Evolutionary conservation across 2,888 invertebrate species (phyloP), one percentile per base, ranked within the genome.

Genomic region (Leucophora obtusa): DNA sequence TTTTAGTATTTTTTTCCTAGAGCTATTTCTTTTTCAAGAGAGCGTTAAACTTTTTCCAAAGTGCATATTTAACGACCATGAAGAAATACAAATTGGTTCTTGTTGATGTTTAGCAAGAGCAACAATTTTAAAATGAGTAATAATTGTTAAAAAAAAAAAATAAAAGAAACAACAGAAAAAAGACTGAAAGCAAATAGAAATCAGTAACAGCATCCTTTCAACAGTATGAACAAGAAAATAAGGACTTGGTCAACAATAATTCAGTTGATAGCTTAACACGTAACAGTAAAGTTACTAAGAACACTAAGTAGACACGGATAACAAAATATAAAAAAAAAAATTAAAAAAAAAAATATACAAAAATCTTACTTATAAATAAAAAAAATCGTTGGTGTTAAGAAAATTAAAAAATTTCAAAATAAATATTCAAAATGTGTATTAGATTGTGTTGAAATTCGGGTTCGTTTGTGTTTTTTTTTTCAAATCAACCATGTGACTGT

Each of bases 161-260:
- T 18, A 7, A 56, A 15, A 5, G 35, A 24, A 62, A 43, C 3
- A 38, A 28, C 7, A 28, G 1, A 3, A 28, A 65, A 56, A 53
- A 17, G n/a, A n/a, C n/a, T n/a, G n/a, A n/a, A n/a, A n/a, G n/a
- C n/a, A 24, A 69, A 66, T 35, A 51, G 38, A 66, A 65, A 79
- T 56, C 63, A 73, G 50, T 21, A 66, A 62, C 77, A 77, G 73
- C 81, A 81, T 81, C 77, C 80, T 73, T 69, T 59, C 5, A 15
- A 15, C 11, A 56, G 28, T 28, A 56, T 21, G 33, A 66, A 53
- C 60, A 62, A 56, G 63, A 75, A 68, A 68, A 72, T 76, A 24
- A 74, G 77, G 81, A 81, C 81, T 81, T 81, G 81, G 81, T 74
- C 77, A 81, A 81, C 73, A 81, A 43, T 70, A 81, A 77, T 70